Evolutionary conservation across 1,140 invertebrate genomes (phyloP), one percentile per base, ranked within the genome.

Genomic region (Pachyrhynchus sulphureomaculatus): DNA sequence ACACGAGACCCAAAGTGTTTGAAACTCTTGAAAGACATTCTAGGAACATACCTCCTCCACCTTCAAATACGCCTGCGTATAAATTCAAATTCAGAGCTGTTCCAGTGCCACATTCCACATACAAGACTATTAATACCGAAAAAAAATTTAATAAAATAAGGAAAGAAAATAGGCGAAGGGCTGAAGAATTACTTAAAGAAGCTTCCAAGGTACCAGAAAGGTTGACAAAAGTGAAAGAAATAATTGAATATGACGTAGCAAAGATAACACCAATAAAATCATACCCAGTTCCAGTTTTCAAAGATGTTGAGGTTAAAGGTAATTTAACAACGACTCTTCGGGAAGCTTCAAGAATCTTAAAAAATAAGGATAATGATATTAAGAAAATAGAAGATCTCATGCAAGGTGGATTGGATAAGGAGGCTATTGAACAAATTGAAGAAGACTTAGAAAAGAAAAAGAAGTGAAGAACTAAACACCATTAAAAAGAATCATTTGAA

Each of bases 401-500:
- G 29, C 68, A 72, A 45, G 77, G 76, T 59, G 78, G 76, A 59
- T 73, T 66, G 63, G 76, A 79, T 68, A 69, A 68, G 20, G 60
- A 67, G 1, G 75, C 72, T 65, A 67, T 79, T 37, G 72, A 78
- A 63, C 70, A 72, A 59, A 51, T 83, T 21, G 73, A 80, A 65
- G 71, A 78, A 44, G 72, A 76, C 44, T 68, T 77, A 41, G 72
- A 78, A 33, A 72, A 77, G 64, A 70, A 78, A 67, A 75, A 68
- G 39, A 76, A 82, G 72, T 70, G 71, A 81, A 65, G 67, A 77
- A 52, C 62, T 82, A 20, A 66, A 79, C 23, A 73, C 79, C 36
- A 80, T 83, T 62, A 78, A 83, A 75, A 78, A 67, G 66, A 83
- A 82, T 69, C 81, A 81, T 74, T 68, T 84, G 17, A 61, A 78